Conservation (phyloP, 2,888 invertebrate species). For the Nycteola revayana region DNA sequence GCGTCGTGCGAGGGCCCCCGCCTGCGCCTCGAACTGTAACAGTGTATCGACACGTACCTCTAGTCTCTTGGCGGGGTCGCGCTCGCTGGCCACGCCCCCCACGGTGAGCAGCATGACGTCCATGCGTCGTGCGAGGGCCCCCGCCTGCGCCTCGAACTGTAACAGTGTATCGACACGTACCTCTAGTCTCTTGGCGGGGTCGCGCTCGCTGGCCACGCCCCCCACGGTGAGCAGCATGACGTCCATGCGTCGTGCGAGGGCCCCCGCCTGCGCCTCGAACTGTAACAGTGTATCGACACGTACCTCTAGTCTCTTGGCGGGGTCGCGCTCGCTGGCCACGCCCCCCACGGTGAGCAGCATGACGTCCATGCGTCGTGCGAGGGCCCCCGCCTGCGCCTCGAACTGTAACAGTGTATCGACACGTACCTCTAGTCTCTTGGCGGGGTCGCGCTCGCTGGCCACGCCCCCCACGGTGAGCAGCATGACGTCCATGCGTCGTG, state of each 20-base stretch:
- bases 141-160: slow-evolving; percentile 33
- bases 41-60: slow-evolving; percentile 73
- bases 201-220: slow-evolving; percentile 41
- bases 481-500: slow-evolving; percentile 79
- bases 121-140: slow-evolving; percentile 54
- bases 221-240: slow-evolving; percentile 76
- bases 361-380: slow-evolving; percentile 72
- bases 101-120: slow-evolving; percentile 80
- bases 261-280: slow-evolving; percentile 27
- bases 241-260: slow-evolving; percentile 66
- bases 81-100: slow-evolving; percentile 38
- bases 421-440: slow-evolving; percentile 83
- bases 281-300: slow-evolving; percentile 49
- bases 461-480: slow-evolving; percentile 64
- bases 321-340: slow-evolving; percentile 40
- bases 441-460: slow-evolving; percentile 38
- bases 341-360: slow-evolving; percentile 72
- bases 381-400: slow-evolving; percentile 15
- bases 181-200: slow-evolving; percentile 78
- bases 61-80: slow-evolving; percentile 69
- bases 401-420: slow-evolving; percentile 50
- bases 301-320: slow-evolving; percentile 82
- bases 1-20: slow-evolving; percentile 33
- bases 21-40: slow-evolving; percentile 42
- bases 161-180: slow-evolving; percentile 63